Conservation (phyloP, 2,113 vertebrate genomes). For the Gallinago media region DNA sequence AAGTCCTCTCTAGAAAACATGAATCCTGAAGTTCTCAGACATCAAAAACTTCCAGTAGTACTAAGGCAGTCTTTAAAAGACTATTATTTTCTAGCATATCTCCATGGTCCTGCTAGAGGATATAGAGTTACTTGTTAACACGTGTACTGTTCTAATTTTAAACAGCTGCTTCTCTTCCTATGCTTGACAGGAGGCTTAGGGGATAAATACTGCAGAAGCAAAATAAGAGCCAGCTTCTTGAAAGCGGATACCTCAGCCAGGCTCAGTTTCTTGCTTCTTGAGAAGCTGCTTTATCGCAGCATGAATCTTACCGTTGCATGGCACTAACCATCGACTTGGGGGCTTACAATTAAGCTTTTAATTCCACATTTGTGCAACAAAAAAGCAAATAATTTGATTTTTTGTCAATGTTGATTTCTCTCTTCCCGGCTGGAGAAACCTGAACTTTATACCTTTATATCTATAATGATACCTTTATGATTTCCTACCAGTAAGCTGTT, state of each 20-base stretch:
- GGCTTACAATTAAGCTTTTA: background rate
- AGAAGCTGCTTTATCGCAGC: background rate
- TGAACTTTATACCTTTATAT: background rate
- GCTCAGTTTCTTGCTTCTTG: background rate
- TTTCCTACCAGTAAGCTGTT: background rate
- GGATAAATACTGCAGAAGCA: background rate
- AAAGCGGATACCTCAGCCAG: background rate
- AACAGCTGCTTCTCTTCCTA: constrained; percentile 65
- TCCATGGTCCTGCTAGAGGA: background rate
- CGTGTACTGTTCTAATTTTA: constrained; percentile 76
- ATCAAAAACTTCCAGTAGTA: background rate
- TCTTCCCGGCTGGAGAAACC: background rate
- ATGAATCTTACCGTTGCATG: background rate
- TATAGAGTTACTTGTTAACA: constrained; percentile 77
- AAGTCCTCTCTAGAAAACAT: background rate
- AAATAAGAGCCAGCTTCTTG: constrained; percentile 19
- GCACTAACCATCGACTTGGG: background rate
- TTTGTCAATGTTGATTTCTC: background rate
- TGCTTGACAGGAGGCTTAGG: constrained; percentile 7
- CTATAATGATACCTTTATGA: background rate
- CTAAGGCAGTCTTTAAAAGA: background rate
- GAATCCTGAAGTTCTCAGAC: background rate
- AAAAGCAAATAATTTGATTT: background rate
- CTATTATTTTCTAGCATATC: background rate
- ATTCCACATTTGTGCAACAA: background rate